These are phyloP conservation scores for Ramphastos sulfuratus DNA, from an alignment of 2,113 vertebrate species.

Conservation along the genomic window DNA sequence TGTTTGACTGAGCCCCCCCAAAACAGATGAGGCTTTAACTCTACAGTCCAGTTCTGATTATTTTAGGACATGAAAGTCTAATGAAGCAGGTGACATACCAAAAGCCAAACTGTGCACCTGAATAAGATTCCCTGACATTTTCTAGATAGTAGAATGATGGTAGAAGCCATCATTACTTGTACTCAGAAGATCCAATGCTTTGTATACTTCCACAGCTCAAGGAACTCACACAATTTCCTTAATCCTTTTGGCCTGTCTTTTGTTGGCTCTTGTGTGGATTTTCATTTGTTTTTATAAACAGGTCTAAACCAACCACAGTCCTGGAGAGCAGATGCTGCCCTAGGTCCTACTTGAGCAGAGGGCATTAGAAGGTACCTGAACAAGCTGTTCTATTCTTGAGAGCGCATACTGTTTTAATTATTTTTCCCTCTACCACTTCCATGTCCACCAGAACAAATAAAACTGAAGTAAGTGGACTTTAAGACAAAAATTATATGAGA, in stretches of 20 bases:
- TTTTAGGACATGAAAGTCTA: neutral
- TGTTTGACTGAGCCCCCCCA: neutral
- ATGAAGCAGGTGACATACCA: neutral
- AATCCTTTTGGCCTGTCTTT: neutral
- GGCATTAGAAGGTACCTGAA: neutral
- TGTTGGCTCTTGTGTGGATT: fast-evolving
- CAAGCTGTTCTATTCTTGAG: neutral
- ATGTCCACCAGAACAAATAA: neutral
- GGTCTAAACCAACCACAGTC: neutral
- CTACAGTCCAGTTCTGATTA: neutral
- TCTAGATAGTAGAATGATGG: neutral
- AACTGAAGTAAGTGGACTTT: neutral
- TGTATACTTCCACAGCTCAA: neutral
- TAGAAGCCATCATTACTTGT: neutral
- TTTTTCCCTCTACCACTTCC: neutral
- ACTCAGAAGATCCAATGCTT: neutral
- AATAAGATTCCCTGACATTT: neutral
- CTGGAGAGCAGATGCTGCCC: neutral
- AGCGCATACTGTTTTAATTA: neutral
- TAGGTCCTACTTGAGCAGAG: neutral
- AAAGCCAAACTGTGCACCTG: neutral
- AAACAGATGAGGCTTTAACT: neutral
- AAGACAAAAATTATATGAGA: neutral
- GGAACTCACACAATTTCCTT: neutral
- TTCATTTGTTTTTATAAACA: neutral